Conservation (phyloP, 2,888 invertebrate genomes). For the Ischnura elegans region DNA sequence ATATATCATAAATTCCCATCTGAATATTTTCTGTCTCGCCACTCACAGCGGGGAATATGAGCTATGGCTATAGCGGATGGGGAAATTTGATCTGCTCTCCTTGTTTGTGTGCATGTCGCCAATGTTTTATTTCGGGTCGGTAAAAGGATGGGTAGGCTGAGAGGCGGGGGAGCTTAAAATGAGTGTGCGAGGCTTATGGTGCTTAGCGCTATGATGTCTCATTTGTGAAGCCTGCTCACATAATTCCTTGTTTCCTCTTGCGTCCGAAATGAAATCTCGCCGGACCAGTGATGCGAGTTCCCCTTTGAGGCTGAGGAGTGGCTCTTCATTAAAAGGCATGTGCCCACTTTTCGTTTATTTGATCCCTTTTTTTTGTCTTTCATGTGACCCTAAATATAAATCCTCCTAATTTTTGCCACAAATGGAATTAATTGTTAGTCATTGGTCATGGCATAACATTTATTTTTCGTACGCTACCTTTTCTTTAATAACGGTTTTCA, state of each 20-base stretch:
- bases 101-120: background rate
- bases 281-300: too few species aligned
- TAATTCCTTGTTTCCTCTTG: background rate
- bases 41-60: conserved; percentile 33
- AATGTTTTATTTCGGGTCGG: background rate
- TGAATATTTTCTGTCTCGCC: conserved; percentile 22
- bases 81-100: conserved; percentile 41
- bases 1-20: conserved; percentile 63
- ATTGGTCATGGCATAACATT: too few species aligned
- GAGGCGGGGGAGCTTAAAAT: background rate
- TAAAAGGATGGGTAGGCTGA: background rate
- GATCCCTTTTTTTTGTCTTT: too few species aligned
- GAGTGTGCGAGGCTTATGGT: background rate
- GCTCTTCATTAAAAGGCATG: too few species aligned
- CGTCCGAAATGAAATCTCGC: too few species aligned
- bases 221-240: background rate
- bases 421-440: too few species aligned
- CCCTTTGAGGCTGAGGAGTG: too few species aligned
- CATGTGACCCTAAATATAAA: too few species aligned
- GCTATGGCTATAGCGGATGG: conserved; percentile 23
- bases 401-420: too few species aligned
- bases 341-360: too few species aligned
- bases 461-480: too few species aligned
- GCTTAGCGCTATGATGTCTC: background rate
- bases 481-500: too few species aligned